Evolutionary conservation across 2,888 invertebrate genomes (phyloP).

Genomic region (Caenorhabditis sp.): DNA sequence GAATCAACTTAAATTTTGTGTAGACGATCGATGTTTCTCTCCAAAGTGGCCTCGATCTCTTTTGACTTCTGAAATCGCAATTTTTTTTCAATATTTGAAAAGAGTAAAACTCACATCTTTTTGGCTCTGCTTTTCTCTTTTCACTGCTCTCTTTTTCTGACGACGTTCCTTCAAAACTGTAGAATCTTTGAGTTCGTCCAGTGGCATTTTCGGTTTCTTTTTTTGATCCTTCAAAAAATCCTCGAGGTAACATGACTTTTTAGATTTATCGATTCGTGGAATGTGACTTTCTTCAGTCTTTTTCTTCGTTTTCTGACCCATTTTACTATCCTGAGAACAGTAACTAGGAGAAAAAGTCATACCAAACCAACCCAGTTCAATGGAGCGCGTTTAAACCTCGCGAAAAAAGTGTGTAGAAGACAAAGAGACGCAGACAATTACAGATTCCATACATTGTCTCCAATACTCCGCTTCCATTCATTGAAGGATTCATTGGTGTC

Average conservation of each 20-base stretch:
- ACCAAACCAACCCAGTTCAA: neutral
- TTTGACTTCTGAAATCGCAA: conserved; percentile 25
- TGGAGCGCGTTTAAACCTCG: conserved; percentile 30
- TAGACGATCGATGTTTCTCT: conserved; percentile 24
- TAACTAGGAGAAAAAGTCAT: neutral
- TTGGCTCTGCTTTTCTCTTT: conserved; percentile 46
- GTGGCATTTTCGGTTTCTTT: conserved; percentile 14
- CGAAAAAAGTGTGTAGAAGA: conserved; percentile 11
- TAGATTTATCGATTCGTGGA: conserved; percentile 4
- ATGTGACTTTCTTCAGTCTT: neutral
- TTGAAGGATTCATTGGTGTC: conserved; percentile 68
- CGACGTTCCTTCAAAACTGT: conserved; percentile 7
- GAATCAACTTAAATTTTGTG: conserved; percentile 3
- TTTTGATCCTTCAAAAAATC: conserved; percentile 26
- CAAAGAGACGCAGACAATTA: conserved; percentile 46
- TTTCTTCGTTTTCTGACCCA: neutral
- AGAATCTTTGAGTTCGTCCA: conserved; percentile 12
- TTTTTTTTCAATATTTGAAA: neutral
- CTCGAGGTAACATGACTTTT: neutral
- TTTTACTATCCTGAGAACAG: neutral
- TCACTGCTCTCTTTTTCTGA: conserved; percentile 23
- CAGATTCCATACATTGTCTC: conserved; percentile 63
- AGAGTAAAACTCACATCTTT: conserved; percentile 44
- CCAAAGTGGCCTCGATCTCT: neutral
- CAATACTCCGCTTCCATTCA: conserved; percentile 58